phyloP scores from a whole-genome alignment of 2,113 vertebrate species.

The Neolamprologus devosi region DNA sequence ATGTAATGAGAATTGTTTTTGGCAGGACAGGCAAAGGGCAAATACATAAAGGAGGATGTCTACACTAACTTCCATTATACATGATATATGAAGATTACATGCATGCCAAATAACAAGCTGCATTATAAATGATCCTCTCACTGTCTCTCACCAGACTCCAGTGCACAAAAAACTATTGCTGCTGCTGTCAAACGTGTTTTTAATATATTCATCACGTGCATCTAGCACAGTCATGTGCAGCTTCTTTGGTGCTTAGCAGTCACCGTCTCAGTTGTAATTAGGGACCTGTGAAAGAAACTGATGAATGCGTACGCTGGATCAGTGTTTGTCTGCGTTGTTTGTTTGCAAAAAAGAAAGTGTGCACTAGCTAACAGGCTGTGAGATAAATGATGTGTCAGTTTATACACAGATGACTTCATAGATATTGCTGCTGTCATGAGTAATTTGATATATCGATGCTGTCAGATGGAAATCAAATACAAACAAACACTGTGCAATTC shows the following conservation, averaged over 20 bases:
- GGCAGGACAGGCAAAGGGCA: neutral
- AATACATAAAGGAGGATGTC: neutral
- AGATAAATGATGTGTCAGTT: neutral
- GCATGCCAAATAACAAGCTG: neutral
- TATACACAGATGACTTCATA: neutral
- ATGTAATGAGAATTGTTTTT: neutral
- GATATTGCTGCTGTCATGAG: neutral
- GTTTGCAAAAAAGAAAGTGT: neutral
- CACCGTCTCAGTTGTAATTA: neutral
- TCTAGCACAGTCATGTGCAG: neutral
- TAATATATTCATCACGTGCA: conserved; percentile 1
- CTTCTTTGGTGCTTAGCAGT: neutral
- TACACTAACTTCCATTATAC: neutral
- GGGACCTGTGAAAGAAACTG: neutral
- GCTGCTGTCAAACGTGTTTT: conserved; percentile 5
- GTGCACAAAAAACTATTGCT: neutral
- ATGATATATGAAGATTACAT: neutral
- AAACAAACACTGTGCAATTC: neutral
- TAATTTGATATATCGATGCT: neutral
- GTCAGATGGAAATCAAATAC: neutral
- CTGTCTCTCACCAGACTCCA: neutral
- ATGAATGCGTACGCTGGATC: neutral
- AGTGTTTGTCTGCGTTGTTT: neutral
- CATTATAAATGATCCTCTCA: conserved; percentile 4
- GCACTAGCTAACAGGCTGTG: neutral